Evolutionary conservation across 2,113 vertebrate genomes (phyloP), one percentile per base, ranked within the genome.

Genomic region (Melospiza melodia): DNA sequence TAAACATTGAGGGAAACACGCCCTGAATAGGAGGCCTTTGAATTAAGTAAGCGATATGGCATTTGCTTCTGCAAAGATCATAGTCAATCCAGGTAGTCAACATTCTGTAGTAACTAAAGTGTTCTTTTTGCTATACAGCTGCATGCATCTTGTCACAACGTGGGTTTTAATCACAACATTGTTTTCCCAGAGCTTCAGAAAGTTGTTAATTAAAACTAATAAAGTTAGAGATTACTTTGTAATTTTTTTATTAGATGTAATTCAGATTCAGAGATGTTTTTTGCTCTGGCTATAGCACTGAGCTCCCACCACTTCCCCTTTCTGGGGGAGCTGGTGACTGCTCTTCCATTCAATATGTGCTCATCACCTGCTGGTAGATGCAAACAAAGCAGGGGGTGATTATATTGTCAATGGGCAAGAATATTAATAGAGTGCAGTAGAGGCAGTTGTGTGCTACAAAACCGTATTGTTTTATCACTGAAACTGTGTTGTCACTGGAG

Each of bases 311-410:
- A 61, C 35, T 61, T 65, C 8, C 31, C 8, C 2, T 3, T 71
- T 67, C 37, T 41, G 49, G 44, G n/a, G 14, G 19, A 77, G 27
- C 27, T 0, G 1, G 27, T 73, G 58, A 5, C 37, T 89, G 37
- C 19, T 79, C 22, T 67, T 85, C 43, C 48, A n/a, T 49, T 48
- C 0, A 1, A 0, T 0, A 0, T 28, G 17, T 37, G 43, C 51
- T 89, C n/a, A 49, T 59, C 37, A 23, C 8, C 20, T 71, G 20
- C 52, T 54, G 52, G 11, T 78, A 12, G 61, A 3, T 62, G 57
- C 48, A 27, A 54, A 74, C 43, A 91, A 31, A 67, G 68, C 11
- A 55, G 71, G 55, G 17, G 8, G 18, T 67, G 55, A 77, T 81
- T 43, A 11, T 51, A 54, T 27, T 74, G 79, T 69, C 63, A 59